Percentiles rank a stretch among this genome's conserved stretches.
Conservation (phyloP, 2,113 vertebrate species). For the Kobus ellipsiprymnus region DNA sequence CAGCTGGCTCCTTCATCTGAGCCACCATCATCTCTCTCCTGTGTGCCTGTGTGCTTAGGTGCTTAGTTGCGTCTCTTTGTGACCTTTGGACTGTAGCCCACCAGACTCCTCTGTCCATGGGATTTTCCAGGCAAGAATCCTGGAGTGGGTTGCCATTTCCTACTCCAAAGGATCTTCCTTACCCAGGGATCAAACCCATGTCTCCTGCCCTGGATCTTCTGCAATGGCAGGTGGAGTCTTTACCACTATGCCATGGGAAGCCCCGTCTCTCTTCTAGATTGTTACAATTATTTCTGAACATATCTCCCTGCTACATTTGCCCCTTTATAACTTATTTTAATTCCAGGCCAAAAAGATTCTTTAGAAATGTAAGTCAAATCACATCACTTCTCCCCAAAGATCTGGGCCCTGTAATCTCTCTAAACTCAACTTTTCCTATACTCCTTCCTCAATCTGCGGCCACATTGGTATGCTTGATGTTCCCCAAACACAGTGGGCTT, state of each 20-base stretch:
- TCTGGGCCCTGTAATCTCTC: background rate
- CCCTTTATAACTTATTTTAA: background rate
- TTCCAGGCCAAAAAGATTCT: background rate
- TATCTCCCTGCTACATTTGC: background rate
- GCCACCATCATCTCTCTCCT: background rate
- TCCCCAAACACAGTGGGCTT: background rate
- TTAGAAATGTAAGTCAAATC: background rate
- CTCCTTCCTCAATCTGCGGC: background rate
- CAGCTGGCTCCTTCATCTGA: background rate
- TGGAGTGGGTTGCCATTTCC: background rate
- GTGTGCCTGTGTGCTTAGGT: background rate
- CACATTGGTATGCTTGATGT: background rate
- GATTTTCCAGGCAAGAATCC: background rate
- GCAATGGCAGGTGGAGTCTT: background rate
- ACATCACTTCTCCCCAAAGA: background rate
- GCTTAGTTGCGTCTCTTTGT: background rate
- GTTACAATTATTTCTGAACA: background rate
- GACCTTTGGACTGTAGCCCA: background rate
- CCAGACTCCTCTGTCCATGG: background rate
- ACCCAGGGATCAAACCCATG: background rate
- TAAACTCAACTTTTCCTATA: background rate
- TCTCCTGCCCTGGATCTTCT: background rate
- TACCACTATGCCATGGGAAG: background rate
- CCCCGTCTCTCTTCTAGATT: background rate
- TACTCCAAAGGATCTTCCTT: background rate